Conservation (phyloP, 2,113 vertebrate genomes). For the Bombycilla garrulus region DNA sequence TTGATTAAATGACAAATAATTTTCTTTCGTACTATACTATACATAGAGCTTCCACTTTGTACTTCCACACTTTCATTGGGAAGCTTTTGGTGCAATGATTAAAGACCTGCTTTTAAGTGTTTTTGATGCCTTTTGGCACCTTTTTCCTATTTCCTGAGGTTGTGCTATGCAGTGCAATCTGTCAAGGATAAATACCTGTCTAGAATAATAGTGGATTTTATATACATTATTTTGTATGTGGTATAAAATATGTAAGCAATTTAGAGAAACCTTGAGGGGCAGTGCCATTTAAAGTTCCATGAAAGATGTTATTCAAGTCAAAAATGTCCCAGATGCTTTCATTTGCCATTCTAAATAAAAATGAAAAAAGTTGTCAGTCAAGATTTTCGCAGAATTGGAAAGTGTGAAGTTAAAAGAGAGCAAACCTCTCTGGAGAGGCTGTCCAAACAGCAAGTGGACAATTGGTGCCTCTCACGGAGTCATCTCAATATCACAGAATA, state of each 20-base stretch:
- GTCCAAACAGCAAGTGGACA: neutral
- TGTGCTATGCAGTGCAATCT: neutral
- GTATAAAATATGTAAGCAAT: neutral
- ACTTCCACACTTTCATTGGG: neutral
- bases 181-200: neutral
- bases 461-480: neutral
- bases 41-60: neutral
- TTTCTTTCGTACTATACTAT: neutral
- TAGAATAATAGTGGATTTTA: neutral
- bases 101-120: neutral
- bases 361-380: neutral
- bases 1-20: neutral
- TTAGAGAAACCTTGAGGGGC: neutral
- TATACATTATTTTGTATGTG: neutral
- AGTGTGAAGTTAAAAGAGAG: neutral
- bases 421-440: neutral
- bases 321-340: neutral
- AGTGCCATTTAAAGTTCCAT: neutral
- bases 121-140: neutral
- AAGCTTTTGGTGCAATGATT: neutral
- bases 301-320: neutral
- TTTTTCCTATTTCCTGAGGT: neutral
- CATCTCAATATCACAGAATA: too few species aligned
- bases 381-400: neutral
- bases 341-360: neutral